A percentile compares a stretch with the other conserved stretches of the same genome.
Conservation (phyloP, 2,797 vertebrate genomes). For the Sternarchorhynchus goeldii region DNA sequence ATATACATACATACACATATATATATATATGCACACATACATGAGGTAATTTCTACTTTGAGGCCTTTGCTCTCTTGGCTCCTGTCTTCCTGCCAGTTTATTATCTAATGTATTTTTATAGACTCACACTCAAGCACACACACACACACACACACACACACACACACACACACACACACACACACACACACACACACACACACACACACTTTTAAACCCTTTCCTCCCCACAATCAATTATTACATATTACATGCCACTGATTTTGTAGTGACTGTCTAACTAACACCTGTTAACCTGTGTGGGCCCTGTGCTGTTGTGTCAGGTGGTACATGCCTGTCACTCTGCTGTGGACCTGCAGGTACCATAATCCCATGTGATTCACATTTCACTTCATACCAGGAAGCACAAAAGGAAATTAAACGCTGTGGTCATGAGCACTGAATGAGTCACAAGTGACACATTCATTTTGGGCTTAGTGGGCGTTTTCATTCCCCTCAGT, state of each 20-base stretch:
- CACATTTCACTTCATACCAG: neutral
- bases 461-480: too few species aligned
- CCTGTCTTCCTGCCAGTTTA: too few species aligned
- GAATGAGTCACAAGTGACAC: too few species aligned
- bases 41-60: too few species aligned
- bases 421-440: neutral
- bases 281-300: neutral
- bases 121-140: neutral
- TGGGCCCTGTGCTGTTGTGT: too few species aligned
- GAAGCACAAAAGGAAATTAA: neutral
- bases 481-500: too few species aligned
- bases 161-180: neutral
- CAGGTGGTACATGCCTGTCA: too few species aligned
- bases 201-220: neutral
- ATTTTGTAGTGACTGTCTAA: neutral
- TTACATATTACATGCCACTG: neutral
- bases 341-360: neutral
- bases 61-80: too few species aligned
- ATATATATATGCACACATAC: too few species aligned
- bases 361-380: neutral
- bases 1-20: too few species aligned
- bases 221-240: neutral
- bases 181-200: conserved; percentile 12
- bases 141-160: neutral
- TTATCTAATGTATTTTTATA: neutral